Evolutionary conservation across 64 coral and sea anemone species (phyloP), one percentile per base, ranked within the genome.

Genomic region (Cladopsammia gracilis): DNA sequence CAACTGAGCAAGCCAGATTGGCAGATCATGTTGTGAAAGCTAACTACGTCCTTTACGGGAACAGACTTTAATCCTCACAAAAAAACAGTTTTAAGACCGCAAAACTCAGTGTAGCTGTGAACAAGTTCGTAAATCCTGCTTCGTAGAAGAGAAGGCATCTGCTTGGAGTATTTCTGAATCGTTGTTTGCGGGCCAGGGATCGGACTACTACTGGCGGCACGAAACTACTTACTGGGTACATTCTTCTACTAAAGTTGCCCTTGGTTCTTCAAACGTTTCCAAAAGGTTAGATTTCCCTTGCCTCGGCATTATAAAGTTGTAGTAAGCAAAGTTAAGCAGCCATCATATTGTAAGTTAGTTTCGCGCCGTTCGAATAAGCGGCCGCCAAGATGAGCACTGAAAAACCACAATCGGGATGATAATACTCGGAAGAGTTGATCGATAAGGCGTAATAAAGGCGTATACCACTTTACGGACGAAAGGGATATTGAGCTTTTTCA

Each of bases 381-480:
- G 34, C 53, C 53, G 12, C 7, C n/a, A n/a, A 56, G 53, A 56
- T 56, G 53, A 56, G 34, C 34, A 4, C 11, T 25, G 22, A 25
- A 25, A 9, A 3, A 6, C 65, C 4, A 4, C 5, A 23, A 69
- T 69, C 18, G 23, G 20, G 22, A 7, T 24, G 22, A 7, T 23
- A 69, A 59, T 53, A 24, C 1, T 25, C 24, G 43, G 77, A 23
- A 79, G 54, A 50, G 24, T 16, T 58, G 56, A 25, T 25, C 5
- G 61, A 64, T 19, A 6, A 69, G n/a, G 20, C 65, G 54, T 61
- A 59, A 79, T 75, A 75, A 69, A 79, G 77, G 77, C 77, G 77
- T 79, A 59, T 42, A 52, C 18, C 75, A 77, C 75, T 77, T 77
- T 7, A 77, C 12, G 13, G 50, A 77, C 75, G 50, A 77, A 77